These are phyloP conservation scores for Dynastes hyllus DNA, from an alignment of 2,888 invertebrate genomes.

Conservation along the genomic window DNA sequence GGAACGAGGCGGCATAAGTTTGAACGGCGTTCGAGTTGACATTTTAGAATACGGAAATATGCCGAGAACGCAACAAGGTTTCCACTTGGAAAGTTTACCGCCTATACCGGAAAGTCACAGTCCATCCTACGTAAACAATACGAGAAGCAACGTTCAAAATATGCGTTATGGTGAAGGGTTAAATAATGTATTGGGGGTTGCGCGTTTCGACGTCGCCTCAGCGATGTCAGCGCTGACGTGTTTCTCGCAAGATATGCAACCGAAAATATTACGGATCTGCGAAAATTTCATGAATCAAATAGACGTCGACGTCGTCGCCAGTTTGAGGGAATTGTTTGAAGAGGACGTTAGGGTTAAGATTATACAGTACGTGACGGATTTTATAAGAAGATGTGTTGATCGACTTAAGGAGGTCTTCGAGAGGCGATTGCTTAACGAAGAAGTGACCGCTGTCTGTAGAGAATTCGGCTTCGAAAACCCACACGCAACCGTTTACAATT, in stretches of 20 bases:
- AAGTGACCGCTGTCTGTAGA: background rate
- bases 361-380: background rate
- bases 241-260: conserved; percentile 13
- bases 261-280: conserved; percentile 26
- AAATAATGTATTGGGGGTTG: background rate
- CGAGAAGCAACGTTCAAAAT: background rate
- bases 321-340: background rate
- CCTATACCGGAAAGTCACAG: conserved; percentile 47
- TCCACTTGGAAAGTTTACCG: conserved; percentile 57
- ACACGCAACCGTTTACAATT: background rate
- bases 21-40: conserved; percentile 63
- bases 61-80: conserved; percentile 58
- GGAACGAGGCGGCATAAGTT: conserved; percentile 60
- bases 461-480: conserved; percentile 21
- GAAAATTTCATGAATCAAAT: conserved; percentile 19
- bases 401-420: background rate
- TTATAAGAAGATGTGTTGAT: conserved; percentile 3
- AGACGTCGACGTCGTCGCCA: background rate
- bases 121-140: background rate
- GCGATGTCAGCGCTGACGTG: background rate
- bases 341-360: conserved; percentile 1
- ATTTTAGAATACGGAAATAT: conserved; percentile 61
- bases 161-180: background rate
- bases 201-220: background rate
- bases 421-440: background rate